A percentile compares a stretch with the other conserved stretches of the same genome.
These are phyloP conservation scores for Macaria notata DNA, from an alignment of 2,888 invertebrate species.

Conservation along the genomic window DNA sequence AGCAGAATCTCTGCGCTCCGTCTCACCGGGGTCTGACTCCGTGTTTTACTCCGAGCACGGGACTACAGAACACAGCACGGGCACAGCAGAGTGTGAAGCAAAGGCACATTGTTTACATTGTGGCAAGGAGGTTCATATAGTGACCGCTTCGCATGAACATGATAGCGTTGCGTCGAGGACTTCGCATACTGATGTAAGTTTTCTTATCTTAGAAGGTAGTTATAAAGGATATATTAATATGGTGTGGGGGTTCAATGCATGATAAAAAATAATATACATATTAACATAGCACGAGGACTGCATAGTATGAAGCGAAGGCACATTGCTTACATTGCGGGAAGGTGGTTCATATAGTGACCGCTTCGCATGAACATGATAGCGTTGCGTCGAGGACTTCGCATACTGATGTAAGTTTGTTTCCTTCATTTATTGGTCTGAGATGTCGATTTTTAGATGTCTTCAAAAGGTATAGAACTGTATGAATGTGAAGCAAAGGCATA, in stretches of 20 bases:
- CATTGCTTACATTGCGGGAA: constrained; percentile 93
- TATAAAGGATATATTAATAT: no score
- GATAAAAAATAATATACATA: no score
- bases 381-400: constrained; percentile 70
- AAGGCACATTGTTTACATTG: constrained; percentile 90
- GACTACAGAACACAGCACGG: constrained; percentile 38
- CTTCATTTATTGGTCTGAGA: no score
- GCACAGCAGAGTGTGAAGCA: constrained; percentile 80
- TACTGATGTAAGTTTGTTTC: constrained; percentile 65
- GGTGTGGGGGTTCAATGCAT: no score
- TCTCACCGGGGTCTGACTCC: constrained; percentile 94
- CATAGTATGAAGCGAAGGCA: constrained; percentile 83
- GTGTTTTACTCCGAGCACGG: constrained; percentile 92
- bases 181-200: constrained; percentile 73
- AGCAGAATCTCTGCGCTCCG: constrained; percentile 93
- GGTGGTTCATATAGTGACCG: constrained; percentile 86
- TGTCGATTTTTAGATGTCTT: no score
- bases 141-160: constrained; percentile 76
- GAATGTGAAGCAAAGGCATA: constrained; percentile 84
- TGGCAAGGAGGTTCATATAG: constrained; percentile 89
- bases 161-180: constrained; percentile 69
- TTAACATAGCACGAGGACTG: constrained; percentile 55
- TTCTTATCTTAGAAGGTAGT: no score
- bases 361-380: constrained; percentile 72
- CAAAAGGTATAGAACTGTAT: no score